Conservation (phyloP, 2,888 invertebrate genomes). For the Andrena chrysosceles region DNA sequence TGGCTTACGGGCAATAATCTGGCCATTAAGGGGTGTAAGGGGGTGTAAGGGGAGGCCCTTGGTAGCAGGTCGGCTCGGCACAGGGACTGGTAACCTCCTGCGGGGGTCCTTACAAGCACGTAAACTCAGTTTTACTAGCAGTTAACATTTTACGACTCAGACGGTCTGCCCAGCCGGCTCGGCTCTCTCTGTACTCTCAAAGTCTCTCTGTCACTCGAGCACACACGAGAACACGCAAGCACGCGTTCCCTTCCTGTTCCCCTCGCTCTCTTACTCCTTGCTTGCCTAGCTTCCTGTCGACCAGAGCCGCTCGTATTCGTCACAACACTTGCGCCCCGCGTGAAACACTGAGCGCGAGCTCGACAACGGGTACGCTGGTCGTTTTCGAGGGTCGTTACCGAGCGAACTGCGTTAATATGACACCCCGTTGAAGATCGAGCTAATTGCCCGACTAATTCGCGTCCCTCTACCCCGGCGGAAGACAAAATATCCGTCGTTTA, state of each 20-base stretch:
- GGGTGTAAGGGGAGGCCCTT: conserved; percentile 74
- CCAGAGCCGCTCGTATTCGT: conserved; percentile 47
- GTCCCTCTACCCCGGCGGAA: conserved; percentile 7
- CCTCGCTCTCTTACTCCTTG: conserved; percentile 11
- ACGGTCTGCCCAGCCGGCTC: conserved; percentile 75
- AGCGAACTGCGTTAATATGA: conserved; percentile 76
- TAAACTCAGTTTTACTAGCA: conserved; percentile 85
- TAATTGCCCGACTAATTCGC: conserved; percentile 73
- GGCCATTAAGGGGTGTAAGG: conserved; percentile 79
- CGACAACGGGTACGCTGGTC: conserved; percentile 57
- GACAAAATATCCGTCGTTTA: conserved; percentile 29
- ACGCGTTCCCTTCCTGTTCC: conserved; percentile 10
- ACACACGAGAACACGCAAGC: not conserved
- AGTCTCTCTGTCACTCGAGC: conserved; percentile 20
- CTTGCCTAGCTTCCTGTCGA: conserved; percentile 28
- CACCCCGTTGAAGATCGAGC: conserved; percentile 73
- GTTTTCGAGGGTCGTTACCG: conserved; percentile 71
- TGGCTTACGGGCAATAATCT: conserved; percentile 81
- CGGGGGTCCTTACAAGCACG: conserved; percentile 84
- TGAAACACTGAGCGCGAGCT: conserved; percentile 33
- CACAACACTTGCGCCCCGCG: conserved; percentile 33
- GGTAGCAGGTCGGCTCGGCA: conserved; percentile 59
- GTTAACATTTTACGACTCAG: conserved; percentile 84
- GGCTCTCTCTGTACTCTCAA: conserved; percentile 38
- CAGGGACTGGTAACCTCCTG: conserved; percentile 72